phyloP scores from a whole-genome alignment of 2,888 invertebrate genomes.

The Chrysomela aeneicollis region DNA sequence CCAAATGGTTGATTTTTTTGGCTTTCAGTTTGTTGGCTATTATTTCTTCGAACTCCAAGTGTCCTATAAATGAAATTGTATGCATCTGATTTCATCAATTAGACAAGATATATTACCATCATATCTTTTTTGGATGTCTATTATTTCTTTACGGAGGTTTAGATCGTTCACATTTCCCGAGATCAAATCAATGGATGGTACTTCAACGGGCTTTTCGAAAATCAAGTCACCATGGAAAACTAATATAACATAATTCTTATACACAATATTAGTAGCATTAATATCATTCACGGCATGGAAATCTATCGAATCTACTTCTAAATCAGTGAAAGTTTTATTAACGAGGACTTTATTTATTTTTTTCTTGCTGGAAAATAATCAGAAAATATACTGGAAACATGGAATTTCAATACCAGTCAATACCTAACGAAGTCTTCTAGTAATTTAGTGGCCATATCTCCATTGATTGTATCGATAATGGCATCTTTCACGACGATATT shows the following conservation, averaged over 20 bases:
- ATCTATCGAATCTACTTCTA: conserved; percentile 48
- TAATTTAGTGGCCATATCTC: conserved; percentile 49
- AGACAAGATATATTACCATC: conserved; percentile 36
- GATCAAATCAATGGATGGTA: conserved; percentile 40
- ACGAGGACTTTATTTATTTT: conserved; percentile 43
- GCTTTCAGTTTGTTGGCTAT: conserved; percentile 37
- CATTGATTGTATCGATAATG: conserved; percentile 52
- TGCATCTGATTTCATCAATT: neutral
- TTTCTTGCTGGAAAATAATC: conserved; percentile 45
- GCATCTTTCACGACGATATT: conserved; percentile 35
- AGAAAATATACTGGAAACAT: neutral
- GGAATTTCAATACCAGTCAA: neutral
- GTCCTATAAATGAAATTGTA: conserved; percentile 35
- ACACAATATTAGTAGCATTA: conserved; percentile 44
- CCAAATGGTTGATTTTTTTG: conserved; percentile 43
- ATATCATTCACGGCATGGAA: conserved; percentile 52
- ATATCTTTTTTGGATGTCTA: conserved; percentile 36
- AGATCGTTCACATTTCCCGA: conserved; percentile 43
- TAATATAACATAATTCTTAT: conserved; percentile 37
- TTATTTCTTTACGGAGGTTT: conserved; percentile 42
- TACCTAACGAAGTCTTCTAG: conserved; percentile 51
- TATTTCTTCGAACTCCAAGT: conserved; percentile 47
- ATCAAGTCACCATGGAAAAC: conserved; percentile 50
- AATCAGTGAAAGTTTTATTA: conserved; percentile 52
- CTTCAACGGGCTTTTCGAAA: conserved; percentile 44